Percentiles rank a stretch among this genome's conserved stretches.
phyloP scores from a whole-genome alignment of 1,140 invertebrate genomes.

The Aphelenchoides besseyi region DNA sequence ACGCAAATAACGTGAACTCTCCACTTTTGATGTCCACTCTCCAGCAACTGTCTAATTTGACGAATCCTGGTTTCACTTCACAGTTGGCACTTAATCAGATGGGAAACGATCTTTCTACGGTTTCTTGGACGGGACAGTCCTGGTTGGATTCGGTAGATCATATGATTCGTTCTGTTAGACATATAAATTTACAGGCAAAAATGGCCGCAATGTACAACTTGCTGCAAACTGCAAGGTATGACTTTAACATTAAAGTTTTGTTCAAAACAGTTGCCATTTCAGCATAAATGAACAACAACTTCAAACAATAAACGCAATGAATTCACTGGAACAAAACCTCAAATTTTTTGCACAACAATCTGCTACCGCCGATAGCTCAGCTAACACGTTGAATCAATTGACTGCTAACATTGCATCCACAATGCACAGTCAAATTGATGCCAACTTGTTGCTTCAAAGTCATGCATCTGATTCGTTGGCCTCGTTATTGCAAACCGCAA shows the following conservation, averaged over 20 bases:
- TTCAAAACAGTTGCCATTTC: neutral
- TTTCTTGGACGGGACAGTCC: neutral
- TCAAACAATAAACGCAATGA: conserved; percentile 1
- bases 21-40: conserved; percentile 9
- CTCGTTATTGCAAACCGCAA: neutral
- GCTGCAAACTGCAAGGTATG: conserved; percentile 3
- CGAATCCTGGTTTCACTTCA: neutral
- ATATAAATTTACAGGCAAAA: conserved; percentile 1
- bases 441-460: neutral
- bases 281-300: conserved; percentile 6
- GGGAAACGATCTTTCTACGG: conserved; percentile 2
- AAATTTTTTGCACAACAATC: conserved; percentile 1
- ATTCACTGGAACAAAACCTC: neutral
- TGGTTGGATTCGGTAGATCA: conserved; percentile 10
- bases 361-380: too few relatives aligned
- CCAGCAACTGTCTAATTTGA: conserved; percentile 5
- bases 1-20: neutral
- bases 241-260: neutral
- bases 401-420: neutral
- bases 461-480: neutral
- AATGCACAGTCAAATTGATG: neutral
- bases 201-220: conserved; percentile 13
- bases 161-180: too few relatives aligned
- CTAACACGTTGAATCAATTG: neutral
- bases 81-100: conserved; percentile 6